Percentiles rank a stretch among this genome's conserved stretches.
phyloP scores from a whole-genome alignment of 2,113 vertebrate species.

The Eleginops maclovinus region DNA sequence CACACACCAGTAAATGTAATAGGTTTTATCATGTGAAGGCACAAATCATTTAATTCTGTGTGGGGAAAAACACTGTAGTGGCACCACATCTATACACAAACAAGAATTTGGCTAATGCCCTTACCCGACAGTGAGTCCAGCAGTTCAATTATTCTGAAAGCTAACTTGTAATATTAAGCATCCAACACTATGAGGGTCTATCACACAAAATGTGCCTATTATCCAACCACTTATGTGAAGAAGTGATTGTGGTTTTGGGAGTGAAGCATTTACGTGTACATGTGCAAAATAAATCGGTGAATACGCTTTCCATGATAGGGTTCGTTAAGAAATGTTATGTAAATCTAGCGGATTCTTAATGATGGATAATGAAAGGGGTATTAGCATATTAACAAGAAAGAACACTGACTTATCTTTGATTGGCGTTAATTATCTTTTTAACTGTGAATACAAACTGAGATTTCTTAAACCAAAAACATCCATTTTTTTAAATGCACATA shows the following conservation, averaged over 20 bases:
- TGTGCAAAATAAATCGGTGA: background rate
- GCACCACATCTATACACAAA: slow-evolving; percentile 45
- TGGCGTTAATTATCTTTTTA: background rate
- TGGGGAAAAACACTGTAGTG: slow-evolving; percentile 56
- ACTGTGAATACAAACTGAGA: background rate
- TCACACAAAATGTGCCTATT: background rate
- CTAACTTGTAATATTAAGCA: slow-evolving; percentile 11
- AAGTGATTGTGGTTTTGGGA: no score
- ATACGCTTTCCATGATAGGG: background rate
- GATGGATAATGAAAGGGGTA: background rate
- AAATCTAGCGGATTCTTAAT: background rate
- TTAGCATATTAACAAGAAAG: background rate
- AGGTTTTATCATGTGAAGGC: slow-evolving; percentile 49
- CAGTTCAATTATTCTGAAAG: background rate
- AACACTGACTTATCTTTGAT: background rate
- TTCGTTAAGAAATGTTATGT: background rate
- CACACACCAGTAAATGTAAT: slow-evolving; percentile 50
- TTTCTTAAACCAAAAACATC: no score
- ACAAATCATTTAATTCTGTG: slow-evolving; percentile 37
- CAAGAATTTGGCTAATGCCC: slow-evolving; percentile 56
- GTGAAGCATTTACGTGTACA: background rate
- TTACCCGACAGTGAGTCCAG: slow-evolving; percentile 43
- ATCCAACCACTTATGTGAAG: background rate
- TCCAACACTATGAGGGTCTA: background rate
- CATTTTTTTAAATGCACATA: no score